Evolutionary conservation across 2,113 vertebrate species (phyloP).

Genomic region (Emberiza fucata): DNA sequence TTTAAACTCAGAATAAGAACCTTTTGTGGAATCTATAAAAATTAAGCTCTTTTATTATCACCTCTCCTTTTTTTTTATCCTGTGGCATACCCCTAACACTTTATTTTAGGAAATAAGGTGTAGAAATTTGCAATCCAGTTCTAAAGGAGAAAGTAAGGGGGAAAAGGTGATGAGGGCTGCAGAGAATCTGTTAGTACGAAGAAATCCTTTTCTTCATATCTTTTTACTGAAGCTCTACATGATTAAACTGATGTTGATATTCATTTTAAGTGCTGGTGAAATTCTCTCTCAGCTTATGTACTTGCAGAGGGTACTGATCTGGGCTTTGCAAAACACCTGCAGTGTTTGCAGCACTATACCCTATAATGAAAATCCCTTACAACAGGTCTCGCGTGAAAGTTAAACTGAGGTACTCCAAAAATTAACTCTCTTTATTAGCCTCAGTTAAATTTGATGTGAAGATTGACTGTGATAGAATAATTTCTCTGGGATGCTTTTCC

Average conservation of each 20-base stretch:
- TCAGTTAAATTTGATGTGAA: neutral
- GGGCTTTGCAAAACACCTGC: neutral
- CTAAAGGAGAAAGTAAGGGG: neutral
- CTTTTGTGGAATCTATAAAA: conserved; percentile 7
- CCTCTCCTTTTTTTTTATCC: neutral
- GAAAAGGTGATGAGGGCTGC: neutral
- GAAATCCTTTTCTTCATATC: neutral
- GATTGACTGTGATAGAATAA: neutral
- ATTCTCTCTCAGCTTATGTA: neutral
- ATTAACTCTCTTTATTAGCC: neutral
- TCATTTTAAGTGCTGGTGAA: neutral
- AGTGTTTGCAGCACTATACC: neutral
- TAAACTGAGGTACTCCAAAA: neutral
- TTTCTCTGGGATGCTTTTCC: neutral
- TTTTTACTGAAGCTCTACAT: neutral
- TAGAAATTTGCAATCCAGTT: neutral
- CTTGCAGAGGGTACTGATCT: neutral
- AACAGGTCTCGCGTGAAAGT: neutral
- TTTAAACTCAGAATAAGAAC: conserved; percentile 15
- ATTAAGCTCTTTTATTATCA: conserved; percentile 46
- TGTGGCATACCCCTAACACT: neutral
- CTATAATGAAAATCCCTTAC: neutral
- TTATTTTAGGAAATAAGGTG: neutral
- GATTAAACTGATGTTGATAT: neutral
- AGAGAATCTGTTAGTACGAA: neutral